Percentiles rank a stretch among this genome's conserved stretches.
phyloP scores from a whole-genome alignment of 1,140 invertebrate genomes.

The Anadara kagoshimensis region DNA sequence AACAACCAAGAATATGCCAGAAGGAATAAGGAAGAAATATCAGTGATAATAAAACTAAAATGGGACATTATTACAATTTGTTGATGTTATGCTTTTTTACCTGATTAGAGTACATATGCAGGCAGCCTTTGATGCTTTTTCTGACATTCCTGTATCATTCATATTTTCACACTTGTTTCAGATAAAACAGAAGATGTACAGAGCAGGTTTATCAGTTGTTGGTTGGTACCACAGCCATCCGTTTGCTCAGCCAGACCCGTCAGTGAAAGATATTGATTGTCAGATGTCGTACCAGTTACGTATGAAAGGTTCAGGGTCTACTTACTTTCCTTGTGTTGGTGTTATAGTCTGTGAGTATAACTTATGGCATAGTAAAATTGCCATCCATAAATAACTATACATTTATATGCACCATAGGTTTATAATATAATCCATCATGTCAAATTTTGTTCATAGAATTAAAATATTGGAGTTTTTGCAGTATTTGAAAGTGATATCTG shows the following conservation, averaged over 20 bases:
- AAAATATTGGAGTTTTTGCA: too few species aligned
- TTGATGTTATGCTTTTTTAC: too few species aligned
- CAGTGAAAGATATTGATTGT: constrained; percentile 90
- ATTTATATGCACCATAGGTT: background rate
- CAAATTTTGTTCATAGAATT: too few species aligned
- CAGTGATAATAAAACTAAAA: too few species aligned
- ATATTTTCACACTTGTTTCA: constrained; percentile 70
- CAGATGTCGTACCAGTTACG: constrained; percentile 96
- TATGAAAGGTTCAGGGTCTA: constrained; percentile 92
- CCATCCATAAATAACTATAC: background rate
- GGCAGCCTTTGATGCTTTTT: too few species aligned
- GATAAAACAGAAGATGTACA: constrained; percentile 88
- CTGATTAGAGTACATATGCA: too few species aligned
- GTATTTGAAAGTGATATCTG: too few species aligned
- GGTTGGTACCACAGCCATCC: constrained; percentile 98
- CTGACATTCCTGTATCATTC: too few species aligned
- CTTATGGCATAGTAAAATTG: background rate
- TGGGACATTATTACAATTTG: too few species aligned
- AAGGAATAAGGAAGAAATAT: too few species aligned
- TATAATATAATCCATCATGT: background rate
- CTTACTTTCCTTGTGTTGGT: constrained; percentile 94
- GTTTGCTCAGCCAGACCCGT: constrained; percentile 88
- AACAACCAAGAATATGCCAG: too few species aligned
- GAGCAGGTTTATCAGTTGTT: constrained; percentile 86
- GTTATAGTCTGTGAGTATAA: constrained; percentile 87